Base-by-base conservation (phyloP, 1,140 invertebrate genomes). In the Conus ventricosus region DNA sequence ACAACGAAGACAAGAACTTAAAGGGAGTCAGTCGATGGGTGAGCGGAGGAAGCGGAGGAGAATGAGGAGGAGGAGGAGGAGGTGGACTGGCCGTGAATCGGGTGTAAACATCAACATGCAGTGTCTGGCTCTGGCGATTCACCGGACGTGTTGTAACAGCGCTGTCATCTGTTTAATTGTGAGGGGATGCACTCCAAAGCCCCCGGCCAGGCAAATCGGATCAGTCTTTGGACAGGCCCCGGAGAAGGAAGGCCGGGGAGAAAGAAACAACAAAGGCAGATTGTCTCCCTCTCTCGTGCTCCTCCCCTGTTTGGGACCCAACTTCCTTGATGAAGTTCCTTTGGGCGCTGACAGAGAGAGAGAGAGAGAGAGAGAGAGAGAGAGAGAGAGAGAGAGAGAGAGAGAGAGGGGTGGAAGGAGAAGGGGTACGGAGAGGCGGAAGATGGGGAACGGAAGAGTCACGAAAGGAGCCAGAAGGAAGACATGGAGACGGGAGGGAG, bases 121-220 rank as follows among this genome's bases (percentile, higher is more conserved):
- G 51, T 85, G 20, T n/a, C 60, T 27, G 27, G 27, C 63, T 25
- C 25, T 11, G 15, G 71, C 53, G 84, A 23, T 75, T 85, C 39
- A 63, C n/a, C 63, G 27, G 71, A 17, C 71, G 23, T n/a, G 63
- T 63, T 85, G 67, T 85, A 63, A 63, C 53, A 11, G 84, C 84
- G 57, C 13, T 51, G 13, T 85, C 71, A 85, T 67, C 51, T 63
- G 15, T 53, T 25, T 85, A 63, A 75, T 85, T 17, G 84, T 63
- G 25, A 51, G 25, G 39, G 84, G 84, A 39, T 85, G 71, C 23
- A 25, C 84, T 53, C 20, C 27, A 53, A 39, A 81, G 78, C 25
- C n/a, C 25, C 20, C 20, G 25, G 15, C n/a, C 51, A 81, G 39
- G 20, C 39, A 39, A 39, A 81, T 81, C 51, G 57, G 57, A 60